Conservation (phyloP, 2,888 invertebrate species). For the Boloria euphrosyne region DNA sequence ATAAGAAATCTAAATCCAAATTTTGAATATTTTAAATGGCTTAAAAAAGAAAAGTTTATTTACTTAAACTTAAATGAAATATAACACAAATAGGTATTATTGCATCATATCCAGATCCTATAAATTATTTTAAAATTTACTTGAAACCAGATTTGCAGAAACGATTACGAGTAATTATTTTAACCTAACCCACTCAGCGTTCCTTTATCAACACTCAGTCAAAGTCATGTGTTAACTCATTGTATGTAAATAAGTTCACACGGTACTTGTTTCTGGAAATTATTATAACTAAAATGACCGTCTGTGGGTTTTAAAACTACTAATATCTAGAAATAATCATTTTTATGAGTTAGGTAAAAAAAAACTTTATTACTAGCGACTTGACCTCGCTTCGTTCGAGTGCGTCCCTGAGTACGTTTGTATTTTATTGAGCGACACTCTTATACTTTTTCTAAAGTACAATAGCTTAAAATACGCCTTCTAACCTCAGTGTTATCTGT, state of each 20-base stretch:
- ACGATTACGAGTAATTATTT: conserved; percentile 20
- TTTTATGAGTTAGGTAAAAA: too few relatives aligned
- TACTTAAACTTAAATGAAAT: not conserved
- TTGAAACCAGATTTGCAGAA: conserved; percentile 15
- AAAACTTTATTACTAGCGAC: too few relatives aligned
- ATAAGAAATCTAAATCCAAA: too few relatives aligned
- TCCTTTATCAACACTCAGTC: conserved; percentile 15
- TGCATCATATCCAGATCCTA: not conserved
- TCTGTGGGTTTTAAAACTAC: not conserved
- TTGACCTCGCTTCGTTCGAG: too few relatives aligned
- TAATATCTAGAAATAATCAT: not conserved
- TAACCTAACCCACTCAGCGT: conserved; percentile 17
- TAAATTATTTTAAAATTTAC: not conserved
- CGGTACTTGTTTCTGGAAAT: conserved; percentile 13
- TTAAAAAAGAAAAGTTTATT: too few relatives aligned
- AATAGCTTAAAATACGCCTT: too few relatives aligned
- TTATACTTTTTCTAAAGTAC: too few relatives aligned
- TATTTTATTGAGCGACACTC: too few relatives aligned
- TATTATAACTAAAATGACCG: not conserved
- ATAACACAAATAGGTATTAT: not conserved
- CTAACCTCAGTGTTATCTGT: too few relatives aligned
- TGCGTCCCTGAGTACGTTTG: too few relatives aligned
- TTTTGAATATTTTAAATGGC: too few relatives aligned
- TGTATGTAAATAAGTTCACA: conserved; percentile 33
- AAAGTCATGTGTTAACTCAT: conserved; percentile 27